phyloP scores from a whole-genome alignment of 2,888 invertebrate genomes.

The Pedicia rivosa region DNA sequence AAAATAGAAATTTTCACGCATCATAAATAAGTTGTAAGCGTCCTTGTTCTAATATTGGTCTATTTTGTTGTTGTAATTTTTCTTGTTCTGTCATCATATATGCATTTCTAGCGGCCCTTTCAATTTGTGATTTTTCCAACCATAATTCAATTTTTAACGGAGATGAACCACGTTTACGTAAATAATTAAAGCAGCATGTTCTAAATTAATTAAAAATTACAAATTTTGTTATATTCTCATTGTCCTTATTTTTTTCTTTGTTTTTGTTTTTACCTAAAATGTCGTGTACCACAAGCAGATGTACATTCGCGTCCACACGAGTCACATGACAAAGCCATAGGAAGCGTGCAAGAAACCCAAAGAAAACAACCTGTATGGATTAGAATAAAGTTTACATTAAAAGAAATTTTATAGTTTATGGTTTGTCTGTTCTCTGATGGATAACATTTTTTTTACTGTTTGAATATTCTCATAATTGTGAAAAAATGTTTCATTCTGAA shows the following conservation, averaged over 20 bases:
- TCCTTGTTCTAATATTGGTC: slow-evolving; percentile 3
- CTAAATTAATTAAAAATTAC: slow-evolving; percentile 18
- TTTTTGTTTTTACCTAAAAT: slow-evolving; percentile 35
- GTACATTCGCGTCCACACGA: slow-evolving; percentile 48
- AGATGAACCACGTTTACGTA: slow-evolving; percentile 37
- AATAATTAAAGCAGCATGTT: slow-evolving; percentile 50
- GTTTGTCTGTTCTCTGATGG: too few species aligned
- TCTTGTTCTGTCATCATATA: slow-evolving; percentile 14
- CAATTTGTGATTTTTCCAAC: slow-evolving; percentile 22
- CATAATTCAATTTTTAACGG: slow-evolving; percentile 29
- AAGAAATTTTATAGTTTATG: not conserved
- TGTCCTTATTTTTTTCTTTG: too few species aligned
- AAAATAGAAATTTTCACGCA: not conserved
- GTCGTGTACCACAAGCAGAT: slow-evolving; percentile 45
- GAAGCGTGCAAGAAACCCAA: slow-evolving; percentile 2
- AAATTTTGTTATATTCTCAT: too few species aligned
- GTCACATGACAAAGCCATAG: slow-evolving; percentile 36
- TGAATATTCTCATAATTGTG: too few species aligned
- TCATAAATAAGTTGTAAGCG: slow-evolving; percentile 5
- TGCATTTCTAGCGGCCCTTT: slow-evolving; percentile 14
- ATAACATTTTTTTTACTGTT: too few species aligned
- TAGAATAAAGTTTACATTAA: not conserved
- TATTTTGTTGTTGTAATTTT: slow-evolving; percentile 3
- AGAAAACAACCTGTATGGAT: slow-evolving; percentile 4
- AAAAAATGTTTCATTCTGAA: too few species aligned